Conservation (phyloP, 2,888 invertebrate species). For the Xanthorhoe designata region DNA sequence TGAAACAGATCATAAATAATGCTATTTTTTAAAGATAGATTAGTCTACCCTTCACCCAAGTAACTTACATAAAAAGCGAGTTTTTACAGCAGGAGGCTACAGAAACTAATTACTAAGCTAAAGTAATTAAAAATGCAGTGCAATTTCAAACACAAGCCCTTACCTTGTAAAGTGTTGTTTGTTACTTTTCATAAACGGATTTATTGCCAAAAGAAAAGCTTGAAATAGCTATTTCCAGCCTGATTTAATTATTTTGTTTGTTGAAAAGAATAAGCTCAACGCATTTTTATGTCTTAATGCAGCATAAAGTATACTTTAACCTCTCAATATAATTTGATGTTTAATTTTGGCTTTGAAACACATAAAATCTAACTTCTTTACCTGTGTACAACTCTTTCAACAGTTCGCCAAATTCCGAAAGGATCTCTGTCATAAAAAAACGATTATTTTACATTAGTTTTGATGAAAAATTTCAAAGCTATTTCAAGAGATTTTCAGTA, state of each 20-base stretch:
- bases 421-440: constrained; percentile 21
- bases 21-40: background rate
- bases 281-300: constrained; percentile 11
- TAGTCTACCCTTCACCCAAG: background rate
- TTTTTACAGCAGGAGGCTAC: background rate
- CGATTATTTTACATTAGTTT: constrained; percentile 8
- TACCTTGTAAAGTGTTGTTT: background rate
- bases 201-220: too few relatives aligned
- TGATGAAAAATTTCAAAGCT: background rate
- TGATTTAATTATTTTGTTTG: too few relatives aligned
- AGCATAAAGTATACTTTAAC: background rate
- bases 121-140: background rate
- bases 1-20: background rate
- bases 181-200: too few relatives aligned
- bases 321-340: background rate
- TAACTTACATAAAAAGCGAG: background rate
- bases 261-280: background rate
- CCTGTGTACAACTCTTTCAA: constrained; percentile 12
- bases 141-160: background rate
- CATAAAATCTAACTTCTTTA: constrained; percentile 6
- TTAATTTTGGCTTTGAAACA: background rate
- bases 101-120: background rate
- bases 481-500: constrained; percentile 8
- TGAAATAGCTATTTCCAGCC: too few relatives aligned
- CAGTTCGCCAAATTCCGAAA: constrained; percentile 12